phyloP scores from a whole-genome alignment of 2,797 vertebrate species.

The Xerus rutilus region DNA sequence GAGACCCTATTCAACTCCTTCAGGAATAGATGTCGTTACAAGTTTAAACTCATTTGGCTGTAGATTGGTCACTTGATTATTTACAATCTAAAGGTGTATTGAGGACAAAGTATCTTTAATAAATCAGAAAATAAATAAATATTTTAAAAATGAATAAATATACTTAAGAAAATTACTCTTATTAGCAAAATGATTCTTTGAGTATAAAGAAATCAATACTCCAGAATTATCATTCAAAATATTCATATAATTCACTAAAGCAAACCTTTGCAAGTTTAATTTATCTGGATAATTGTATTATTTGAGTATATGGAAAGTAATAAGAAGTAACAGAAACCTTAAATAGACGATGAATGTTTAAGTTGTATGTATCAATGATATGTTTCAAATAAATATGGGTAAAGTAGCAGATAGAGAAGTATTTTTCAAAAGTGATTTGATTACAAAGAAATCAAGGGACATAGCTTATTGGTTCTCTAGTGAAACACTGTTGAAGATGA shows the following conservation, averaged over 20 bases:
- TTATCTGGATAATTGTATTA: background rate
- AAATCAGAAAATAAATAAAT: background rate
- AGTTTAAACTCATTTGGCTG: background rate
- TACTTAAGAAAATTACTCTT: conserved; percentile 52
- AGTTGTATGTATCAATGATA: background rate
- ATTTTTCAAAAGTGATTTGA: background rate
- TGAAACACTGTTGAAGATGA: background rate
- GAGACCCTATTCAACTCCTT: background rate
- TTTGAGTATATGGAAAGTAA: background rate
- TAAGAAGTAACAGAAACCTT: background rate
- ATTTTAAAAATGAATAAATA: background rate
- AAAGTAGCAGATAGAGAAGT: background rate
- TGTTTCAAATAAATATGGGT: background rate
- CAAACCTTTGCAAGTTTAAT: background rate
- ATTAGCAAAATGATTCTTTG: background rate
- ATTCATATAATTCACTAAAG: background rate
- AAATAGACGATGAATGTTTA: background rate
- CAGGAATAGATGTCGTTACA: background rate
- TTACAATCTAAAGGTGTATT: background rate
- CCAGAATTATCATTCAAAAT: background rate
- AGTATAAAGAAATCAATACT: background rate
- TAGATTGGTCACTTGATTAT: background rate
- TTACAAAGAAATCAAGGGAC: background rate
- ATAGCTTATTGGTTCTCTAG: background rate
- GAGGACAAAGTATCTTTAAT: background rate